Evolutionary conservation across 2,113 vertebrate species (phyloP), one percentile per base, ranked within the genome.

Genomic region (Eulacestoma nigropectus): DNA sequence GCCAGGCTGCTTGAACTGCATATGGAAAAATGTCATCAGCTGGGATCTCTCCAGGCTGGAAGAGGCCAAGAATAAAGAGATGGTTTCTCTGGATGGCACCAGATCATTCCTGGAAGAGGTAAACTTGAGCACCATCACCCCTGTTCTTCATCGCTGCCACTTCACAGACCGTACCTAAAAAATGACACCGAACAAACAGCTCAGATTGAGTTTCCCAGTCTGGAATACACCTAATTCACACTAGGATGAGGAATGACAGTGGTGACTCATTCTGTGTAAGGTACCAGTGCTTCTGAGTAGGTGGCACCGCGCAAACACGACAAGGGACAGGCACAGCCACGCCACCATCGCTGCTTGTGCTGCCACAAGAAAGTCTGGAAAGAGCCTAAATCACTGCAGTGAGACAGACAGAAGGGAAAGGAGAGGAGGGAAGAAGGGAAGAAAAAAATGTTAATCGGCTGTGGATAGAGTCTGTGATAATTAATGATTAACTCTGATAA

Each of bases 251-350:
- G 59, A 23, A 19, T 8, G 62, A n/a, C 73, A 77, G 46, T 11
- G 50, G 68, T 3, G 22, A 87, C 64, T 32, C 46, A 23, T 22
- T 72, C 20, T 1, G 2, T 50, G 56, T 3, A 9, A 59, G 52
- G 73, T 13, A 8, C 35, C 12, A 37, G 82, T 2, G 30, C 30
- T 35, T 5, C 57, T 13, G 35, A 13, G 42, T 65, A 68, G 65
- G 30, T 8, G 22, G 67, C 62, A 44, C 27, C 0, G 1, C 18
- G 47, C 39, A 55, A 63, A 33, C 5, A 4, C 4, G 1, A 4
- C 30, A 6, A 2, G 50, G 55, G 63, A 59, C 37, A 27, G 64
- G 73, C 57, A 17, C 22, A 9, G 47, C 8, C 33, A 10, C 72
- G 17, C 7, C 42, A 18, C 21, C 65, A 76, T 7, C 39, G 0